These are phyloP conservation scores for Elephantulus edwardii DNA, from an alignment of 2,113 vertebrate genomes.

Conservation along the genomic window DNA sequence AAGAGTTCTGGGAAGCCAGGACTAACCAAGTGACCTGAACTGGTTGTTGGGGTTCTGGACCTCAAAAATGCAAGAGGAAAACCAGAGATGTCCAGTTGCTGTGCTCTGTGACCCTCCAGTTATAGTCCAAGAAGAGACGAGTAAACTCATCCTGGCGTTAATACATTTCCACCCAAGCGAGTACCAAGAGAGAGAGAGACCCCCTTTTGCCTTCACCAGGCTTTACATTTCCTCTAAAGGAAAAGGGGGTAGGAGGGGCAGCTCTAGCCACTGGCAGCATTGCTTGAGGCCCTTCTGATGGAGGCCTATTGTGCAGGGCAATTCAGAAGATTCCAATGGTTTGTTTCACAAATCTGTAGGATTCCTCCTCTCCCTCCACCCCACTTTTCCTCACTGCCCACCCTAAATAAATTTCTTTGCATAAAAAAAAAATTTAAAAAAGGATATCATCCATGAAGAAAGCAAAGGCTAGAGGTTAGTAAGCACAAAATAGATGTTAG, in stretches of 20 bases:
- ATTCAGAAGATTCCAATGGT: background rate
- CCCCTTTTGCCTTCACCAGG: background rate
- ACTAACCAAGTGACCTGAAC: background rate
- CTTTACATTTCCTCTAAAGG: constrained; percentile 14
- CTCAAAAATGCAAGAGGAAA: background rate
- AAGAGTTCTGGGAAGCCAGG: background rate
- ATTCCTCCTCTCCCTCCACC: too few relatives aligned
- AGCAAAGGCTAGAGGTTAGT: too few relatives aligned
- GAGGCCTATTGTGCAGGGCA: background rate
- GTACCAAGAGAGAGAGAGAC: background rate
- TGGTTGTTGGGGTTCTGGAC: background rate
- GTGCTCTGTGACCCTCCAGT: background rate
- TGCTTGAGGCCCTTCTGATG: background rate
- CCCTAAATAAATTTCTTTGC: background rate
- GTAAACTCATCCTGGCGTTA: background rate
- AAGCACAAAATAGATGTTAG: too few relatives aligned
- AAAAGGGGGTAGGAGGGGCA: background rate
- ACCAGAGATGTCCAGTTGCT: background rate
- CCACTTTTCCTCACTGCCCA: background rate
- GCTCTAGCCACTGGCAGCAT: background rate
- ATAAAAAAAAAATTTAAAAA: too few relatives aligned
- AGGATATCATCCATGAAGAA: too few relatives aligned
- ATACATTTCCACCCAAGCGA: background rate
- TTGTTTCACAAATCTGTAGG: background rate
- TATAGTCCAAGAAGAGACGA: background rate